Conservation (phyloP, 1,140 invertebrate species). For the Ridgeia piscesae region DNA sequence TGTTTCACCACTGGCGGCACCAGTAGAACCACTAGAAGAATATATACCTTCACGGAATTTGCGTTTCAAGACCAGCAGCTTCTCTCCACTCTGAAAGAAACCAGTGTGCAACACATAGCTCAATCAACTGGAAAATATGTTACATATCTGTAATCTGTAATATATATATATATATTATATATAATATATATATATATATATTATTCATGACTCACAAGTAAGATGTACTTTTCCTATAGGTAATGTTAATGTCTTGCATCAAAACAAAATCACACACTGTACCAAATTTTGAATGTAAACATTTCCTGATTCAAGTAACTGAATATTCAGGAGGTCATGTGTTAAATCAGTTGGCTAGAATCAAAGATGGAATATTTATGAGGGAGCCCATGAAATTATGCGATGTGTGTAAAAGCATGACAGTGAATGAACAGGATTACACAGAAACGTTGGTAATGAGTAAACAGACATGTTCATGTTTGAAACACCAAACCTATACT, state of each 20-base stretch:
- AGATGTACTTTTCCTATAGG: not conserved
- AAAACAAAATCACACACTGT: not conserved
- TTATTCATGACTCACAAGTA: not conserved
- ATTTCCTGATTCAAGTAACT: not conserved
- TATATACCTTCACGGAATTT: slow-evolving; percentile 25
- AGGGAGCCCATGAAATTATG: not conserved
- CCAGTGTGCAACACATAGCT: not conserved
- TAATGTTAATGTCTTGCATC: not conserved
- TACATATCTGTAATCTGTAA: too few relatives aligned
- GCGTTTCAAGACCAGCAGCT: slow-evolving; percentile 30
- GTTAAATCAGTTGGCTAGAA: not conserved
- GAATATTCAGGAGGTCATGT: not conserved
- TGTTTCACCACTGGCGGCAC: not conserved
- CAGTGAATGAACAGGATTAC: not conserved
- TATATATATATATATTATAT: too few relatives aligned
- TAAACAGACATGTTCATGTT: not conserved
- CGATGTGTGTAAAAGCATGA: not conserved
- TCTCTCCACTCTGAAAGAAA: slow-evolving; percentile 23
- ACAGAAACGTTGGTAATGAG: not conserved
- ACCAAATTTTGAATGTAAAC: not conserved
- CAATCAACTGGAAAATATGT: not conserved
- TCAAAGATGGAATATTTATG: not conserved
- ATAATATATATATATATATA: too few relatives aligned
- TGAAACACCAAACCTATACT: not conserved
- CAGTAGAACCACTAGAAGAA: not conserved